Base-by-base conservation (phyloP, 92 coral and sea anemone genomes). In the Porites lobata region DNA sequence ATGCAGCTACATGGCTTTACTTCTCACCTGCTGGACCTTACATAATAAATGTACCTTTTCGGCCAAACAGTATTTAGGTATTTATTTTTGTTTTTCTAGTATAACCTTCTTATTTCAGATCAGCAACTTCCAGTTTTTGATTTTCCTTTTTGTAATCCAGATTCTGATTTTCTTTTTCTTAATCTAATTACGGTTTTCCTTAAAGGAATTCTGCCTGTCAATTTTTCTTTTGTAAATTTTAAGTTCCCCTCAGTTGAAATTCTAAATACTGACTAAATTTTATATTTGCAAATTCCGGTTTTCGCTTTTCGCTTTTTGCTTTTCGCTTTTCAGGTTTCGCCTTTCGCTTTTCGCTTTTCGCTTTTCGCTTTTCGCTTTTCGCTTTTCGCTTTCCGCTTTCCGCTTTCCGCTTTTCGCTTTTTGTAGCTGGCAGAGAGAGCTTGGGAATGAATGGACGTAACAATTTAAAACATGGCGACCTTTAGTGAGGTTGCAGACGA, bases 401-500 rank as follows among this genome's bases (percentile, higher is more conserved):
- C 56, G 56, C 4, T 66, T 21, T 66, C n/a, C 8, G 65, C 17
- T 2, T 61, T 10, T 61, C 43, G 38, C 26, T 20, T 11, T 21
- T 3, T 4, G 71, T 13, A 20, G 7, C 22, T 66, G 71, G 71
- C 71, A 65, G 69, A 65, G 69, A 8, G 69, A 65, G 69, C 24
- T 9, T 65, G 69, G 69, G 20, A 65, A 65, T 65, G 69, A 65
- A 15, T 15, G 20, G n/a, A 65, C 22, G 69, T 65, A 15, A 65
- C n/a, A 26, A 72, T 18, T n/a, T n/a, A n/a, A 85, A 85, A 52
- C 43, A 76, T 85, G 89, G 83, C 82, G 43, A 38, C 83, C 53
- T 83, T 83, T 53, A 14, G 19, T 32, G 83, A 85, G 22, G 50
- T 76, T 50, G 89, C 89, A 18, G 83, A 85, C 64, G 83, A 85